Evolutionary conservation across 2,888 invertebrate species (phyloP), one percentile per base, ranked within the genome.

Genomic region (Phytoseiulus persimilis): DNA sequence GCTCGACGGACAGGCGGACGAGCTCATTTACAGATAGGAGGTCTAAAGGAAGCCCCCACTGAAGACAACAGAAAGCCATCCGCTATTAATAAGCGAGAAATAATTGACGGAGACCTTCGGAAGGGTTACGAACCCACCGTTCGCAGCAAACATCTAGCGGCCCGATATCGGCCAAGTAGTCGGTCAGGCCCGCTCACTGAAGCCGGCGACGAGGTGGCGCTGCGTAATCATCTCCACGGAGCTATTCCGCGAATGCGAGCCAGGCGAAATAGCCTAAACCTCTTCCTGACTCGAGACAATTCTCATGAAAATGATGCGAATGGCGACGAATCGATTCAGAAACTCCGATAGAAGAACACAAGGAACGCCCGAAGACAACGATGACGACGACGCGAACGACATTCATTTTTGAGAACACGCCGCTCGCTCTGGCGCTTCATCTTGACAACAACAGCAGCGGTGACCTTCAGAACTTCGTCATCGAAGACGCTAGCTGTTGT

Each of bases 121-220:
- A 65, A 65, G 65, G 65, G 65, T 65, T 65, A 65, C 65, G 65
- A 23, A 65, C 9, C 23, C 11, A 65, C 65, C 65, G 39, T 39
- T 23, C 65, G 65, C 18, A 65, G 65, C 65, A 23, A 28, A 18
- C 65, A 18, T 65, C 65, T 28, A 65, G 28, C 65, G 23, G 46
- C 14, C 14, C 46, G 46, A 46, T 46, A 46, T 6, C 46, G 46
- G 6, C 46, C 46, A 46, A 6, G 46, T 46, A 46, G 46, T 46
- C 46, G 46, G 65, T 65, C 65, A 65, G 28, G 65, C 18, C 14
- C 5, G 65, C 65, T 65, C 65, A 65, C 65, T 65, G 65, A 65
- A 65, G 65, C 65, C 65, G 65, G 65, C 65, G 65, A 65, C 65
- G 65, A 65, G 65, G 65, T 65, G 65, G 65, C 65, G 65, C 65